Evolutionary conservation across 2,888 invertebrate species (phyloP).

Genomic region (Aromia moschata): DNA sequence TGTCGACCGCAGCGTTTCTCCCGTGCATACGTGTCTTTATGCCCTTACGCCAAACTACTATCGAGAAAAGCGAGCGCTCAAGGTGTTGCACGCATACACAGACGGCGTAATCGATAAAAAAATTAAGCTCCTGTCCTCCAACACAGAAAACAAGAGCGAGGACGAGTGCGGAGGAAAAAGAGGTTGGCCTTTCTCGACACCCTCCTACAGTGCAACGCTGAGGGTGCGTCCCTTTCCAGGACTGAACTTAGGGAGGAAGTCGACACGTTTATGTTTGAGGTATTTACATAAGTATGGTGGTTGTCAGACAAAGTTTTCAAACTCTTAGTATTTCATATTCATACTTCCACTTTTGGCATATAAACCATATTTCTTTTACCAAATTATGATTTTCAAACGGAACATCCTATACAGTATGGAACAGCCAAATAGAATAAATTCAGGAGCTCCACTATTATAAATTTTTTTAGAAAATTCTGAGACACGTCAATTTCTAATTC

Average conservation of each 20-base stretch:
- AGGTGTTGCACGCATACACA: constrained; percentile 25
- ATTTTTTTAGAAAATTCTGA: no score
- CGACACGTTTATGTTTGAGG: constrained; percentile 78
- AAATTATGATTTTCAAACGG: no score
- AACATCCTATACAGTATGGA: no score
- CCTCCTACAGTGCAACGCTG: constrained; percentile 69
- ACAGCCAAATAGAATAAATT: no score
- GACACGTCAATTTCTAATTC: no score
- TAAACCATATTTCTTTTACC: no score
- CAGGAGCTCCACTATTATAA: no score
- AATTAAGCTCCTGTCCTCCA: constrained; percentile 33
- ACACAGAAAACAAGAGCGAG: no score
- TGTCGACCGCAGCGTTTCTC: constrained; percentile 50
- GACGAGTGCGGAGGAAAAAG: constrained; percentile 68
- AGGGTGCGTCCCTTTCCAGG: constrained; percentile 68
- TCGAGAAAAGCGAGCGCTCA: constrained; percentile 61
- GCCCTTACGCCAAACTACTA: constrained; percentile 68
- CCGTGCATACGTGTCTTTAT: constrained; percentile 64
- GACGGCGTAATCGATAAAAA: constrained; percentile 30
- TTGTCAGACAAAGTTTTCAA: background rate
- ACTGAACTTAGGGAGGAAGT: constrained; percentile 73
- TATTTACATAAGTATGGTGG: no score
- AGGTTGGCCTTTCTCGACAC: constrained; percentile 75
- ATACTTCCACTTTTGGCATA: no score
- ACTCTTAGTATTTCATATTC: background rate